Conservation (phyloP, 2,797 vertebrate genomes). For the Tinamus major region DNA sequence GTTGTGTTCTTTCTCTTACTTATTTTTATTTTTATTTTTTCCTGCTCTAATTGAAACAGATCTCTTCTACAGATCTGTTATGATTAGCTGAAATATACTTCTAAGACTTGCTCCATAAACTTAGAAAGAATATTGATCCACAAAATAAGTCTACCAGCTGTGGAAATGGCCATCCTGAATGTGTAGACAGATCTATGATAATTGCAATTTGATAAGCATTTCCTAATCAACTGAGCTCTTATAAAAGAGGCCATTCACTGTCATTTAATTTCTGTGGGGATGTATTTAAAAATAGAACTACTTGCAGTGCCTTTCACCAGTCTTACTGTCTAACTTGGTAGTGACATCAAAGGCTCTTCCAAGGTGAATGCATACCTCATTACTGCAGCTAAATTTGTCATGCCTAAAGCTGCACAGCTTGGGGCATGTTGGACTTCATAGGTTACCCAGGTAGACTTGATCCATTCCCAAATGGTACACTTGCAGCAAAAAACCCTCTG, state of each 20-base stretch:
- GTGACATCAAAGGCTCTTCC: neutral
- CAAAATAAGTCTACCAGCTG: neutral
- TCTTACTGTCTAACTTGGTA: neutral
- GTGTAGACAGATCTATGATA: neutral
- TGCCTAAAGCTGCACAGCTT: neutral
- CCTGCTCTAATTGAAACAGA: neutral
- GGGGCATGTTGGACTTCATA: neutral
- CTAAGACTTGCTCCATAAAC: neutral
- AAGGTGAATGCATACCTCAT: neutral
- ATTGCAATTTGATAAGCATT: neutral
- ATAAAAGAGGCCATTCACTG: neutral
- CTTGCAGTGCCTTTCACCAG: neutral
- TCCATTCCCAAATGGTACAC: conserved; percentile 11
- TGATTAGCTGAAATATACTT: neutral
- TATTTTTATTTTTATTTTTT: too few species aligned
- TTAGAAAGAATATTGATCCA: neutral
- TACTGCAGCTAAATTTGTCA: neutral
- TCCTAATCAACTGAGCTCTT: neutral
- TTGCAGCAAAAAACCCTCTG: conserved; percentile 15
- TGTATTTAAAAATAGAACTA: neutral
- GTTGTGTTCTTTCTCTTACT: too few species aligned
- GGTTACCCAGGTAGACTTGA: conserved; percentile 24
- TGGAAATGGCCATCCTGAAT: neutral
- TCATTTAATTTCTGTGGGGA: neutral
- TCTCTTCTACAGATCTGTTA: neutral